Evolutionary conservation across 2,888 invertebrate genomes (phyloP).

Genomic region (Nephrocerus scutellatus): DNA sequence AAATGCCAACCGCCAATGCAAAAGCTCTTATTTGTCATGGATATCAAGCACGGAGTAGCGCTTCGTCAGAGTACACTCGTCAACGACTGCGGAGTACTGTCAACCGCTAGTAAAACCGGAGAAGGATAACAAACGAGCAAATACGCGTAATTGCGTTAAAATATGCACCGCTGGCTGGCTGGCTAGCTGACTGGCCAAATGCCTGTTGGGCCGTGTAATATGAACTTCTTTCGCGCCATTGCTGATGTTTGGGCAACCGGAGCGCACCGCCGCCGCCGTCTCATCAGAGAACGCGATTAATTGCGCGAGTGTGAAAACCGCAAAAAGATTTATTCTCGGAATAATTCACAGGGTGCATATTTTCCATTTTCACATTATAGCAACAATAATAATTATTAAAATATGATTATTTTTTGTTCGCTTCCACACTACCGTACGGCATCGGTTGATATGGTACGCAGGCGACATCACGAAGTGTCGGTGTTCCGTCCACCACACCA

Average conservation of each 20-base stretch:
- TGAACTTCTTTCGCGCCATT: slow-evolving; percentile 16
- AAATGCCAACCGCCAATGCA: background rate
- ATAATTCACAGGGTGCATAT: slow-evolving; percentile 30
- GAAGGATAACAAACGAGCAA: slow-evolving; percentile 18
- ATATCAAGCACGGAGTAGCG: too few relatives aligned
- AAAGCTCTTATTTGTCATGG: too few relatives aligned
- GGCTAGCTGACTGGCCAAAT: slow-evolving; percentile 15
- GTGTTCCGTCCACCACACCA: too few relatives aligned
- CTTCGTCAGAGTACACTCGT: too few relatives aligned
- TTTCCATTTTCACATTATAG: slow-evolving; percentile 19
- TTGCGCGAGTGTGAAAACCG: slow-evolving; percentile 27
- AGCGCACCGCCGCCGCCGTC: slow-evolving; percentile 13
- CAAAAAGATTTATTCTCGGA: slow-evolving; percentile 37
- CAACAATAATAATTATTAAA: slow-evolving; percentile 36
- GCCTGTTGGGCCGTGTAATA: slow-evolving; percentile 20
- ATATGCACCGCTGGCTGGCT: slow-evolving; percentile 19
- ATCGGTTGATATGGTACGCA: too few relatives aligned
- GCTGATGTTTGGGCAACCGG: slow-evolving; percentile 13
- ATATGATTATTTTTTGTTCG: too few relatives aligned
- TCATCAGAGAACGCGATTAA: slow-evolving; percentile 29
- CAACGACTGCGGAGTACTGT: slow-evolving; percentile 13
- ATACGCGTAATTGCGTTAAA: slow-evolving; percentile 23
- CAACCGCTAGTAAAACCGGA: slow-evolving; percentile 15
- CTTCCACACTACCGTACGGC: too few relatives aligned
- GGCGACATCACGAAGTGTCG: too few relatives aligned